A percentile compares a stretch with the other conserved stretches of the same genome.
phyloP scores from a whole-genome alignment of 92 coral and sea anemone genomes.

The Phenganax stokvisi region DNA sequence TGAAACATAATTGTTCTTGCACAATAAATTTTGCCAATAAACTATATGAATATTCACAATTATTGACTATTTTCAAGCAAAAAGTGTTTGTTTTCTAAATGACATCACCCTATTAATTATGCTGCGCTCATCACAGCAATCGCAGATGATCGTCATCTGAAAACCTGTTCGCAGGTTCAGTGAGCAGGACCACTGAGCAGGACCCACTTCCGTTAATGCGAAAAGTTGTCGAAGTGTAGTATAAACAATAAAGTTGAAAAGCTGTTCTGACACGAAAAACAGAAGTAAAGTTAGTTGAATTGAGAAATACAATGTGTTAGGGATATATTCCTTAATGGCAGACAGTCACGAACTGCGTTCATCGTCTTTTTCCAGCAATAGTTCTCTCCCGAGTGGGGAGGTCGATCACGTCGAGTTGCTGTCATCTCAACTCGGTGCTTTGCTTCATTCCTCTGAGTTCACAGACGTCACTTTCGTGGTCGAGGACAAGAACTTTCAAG shows the following conservation, averaged over 20 bases:
- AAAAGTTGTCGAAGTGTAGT: neutral
- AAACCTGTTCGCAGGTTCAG: conserved; percentile 1
- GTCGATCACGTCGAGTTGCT: conserved; percentile 93
- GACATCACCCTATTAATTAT: neutral
- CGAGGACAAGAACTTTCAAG: conserved; percentile 69
- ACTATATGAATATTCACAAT: too few species aligned
- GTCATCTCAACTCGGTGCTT: conserved; percentile 81
- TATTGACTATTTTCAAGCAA: too few species aligned
- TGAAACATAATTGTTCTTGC: too few species aligned
- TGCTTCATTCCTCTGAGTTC: conserved; percentile 76
- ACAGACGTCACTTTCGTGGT: conserved; percentile 86
- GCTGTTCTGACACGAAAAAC: neutral
- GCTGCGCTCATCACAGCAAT: neutral
- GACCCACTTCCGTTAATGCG: neutral
- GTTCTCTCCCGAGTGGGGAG: conserved; percentile 56
- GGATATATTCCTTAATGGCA: conserved; percentile 19
- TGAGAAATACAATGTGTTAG: neutral
- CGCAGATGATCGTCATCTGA: too few species aligned
- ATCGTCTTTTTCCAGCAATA: conserved; percentile 25
- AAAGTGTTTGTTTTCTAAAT: too few species aligned
- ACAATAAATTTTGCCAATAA: too few species aligned
- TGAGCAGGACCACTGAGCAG: too few species aligned
- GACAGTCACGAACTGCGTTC: conserved; percentile 38
- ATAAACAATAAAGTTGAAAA: neutral
- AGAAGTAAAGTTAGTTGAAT: neutral